Base-by-base conservation (phyloP, 2,888 invertebrate species). In the Mellilla xanthometata region DNA sequence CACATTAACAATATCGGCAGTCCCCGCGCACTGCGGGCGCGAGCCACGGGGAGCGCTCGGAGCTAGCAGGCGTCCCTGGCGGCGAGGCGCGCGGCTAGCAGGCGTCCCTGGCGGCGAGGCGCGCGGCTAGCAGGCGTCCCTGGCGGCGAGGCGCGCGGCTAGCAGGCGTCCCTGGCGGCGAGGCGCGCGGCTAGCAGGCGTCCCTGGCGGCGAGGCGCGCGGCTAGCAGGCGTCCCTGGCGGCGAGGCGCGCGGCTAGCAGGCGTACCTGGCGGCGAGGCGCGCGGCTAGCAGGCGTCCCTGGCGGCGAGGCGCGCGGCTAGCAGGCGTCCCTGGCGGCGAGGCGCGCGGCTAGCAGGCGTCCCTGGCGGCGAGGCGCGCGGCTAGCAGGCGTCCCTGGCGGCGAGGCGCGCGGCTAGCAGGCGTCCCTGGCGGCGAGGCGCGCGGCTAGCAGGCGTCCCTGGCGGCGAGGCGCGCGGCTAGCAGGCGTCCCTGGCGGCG, bases 241-340 rank as follows among this genome's bases (percentile, higher is more conserved):
- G 11, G 22, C 2, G 12, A 3, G 23, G 10, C 5, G 15, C 15
- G 15, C 15, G 15, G 2, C n/a, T n/a, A n/a, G n/a, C n/a, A n/a
- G n/a, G n/a, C n/a, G n/a, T n/a, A n/a, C n/a, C n/a, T n/a, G n/a
- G n/a, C n/a, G 9, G 19, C 0, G 5, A 10, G 8, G 9, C 3
- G 7, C 4, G 12, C 0, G 13, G 46, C 40, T 40, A 41, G 11
- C 33, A 41, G 8, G 27, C 15, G 15, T 3, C 15, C 15, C 15
- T 19, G 15, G 85, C 67, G 46, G 89, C 81, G 42, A 93, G 72
- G 55, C 92, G 87, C 12, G 90, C 86, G 0, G 95, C 95, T 57
- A 95, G 72, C 95, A 95, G 32, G 96, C 96, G 78, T 96, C 96
- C 69, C 95, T 94, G 0, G 94, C 94, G 40, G 92, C 83, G 56